Base-by-base conservation (phyloP, 2,113 vertebrate genomes). In the Chamaetylas fuelleborni region DNA sequence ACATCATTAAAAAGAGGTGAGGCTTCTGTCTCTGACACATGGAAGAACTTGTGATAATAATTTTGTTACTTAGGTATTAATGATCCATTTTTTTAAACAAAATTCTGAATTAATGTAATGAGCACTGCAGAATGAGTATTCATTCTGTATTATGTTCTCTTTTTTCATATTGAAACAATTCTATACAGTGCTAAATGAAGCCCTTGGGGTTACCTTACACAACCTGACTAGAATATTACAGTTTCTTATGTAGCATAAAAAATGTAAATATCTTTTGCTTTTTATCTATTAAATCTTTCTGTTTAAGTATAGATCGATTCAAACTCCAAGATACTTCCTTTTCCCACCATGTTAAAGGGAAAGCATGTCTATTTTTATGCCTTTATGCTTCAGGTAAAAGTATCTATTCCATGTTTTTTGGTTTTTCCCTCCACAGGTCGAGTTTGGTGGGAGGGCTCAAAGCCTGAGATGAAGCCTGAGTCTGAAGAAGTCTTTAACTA, bases 351-450 rank as follows among this genome's bases (percentile, higher is more conserved):
- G 5, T 6, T 14, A 24, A 58, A 87, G 22, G 70, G 5, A 74
- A 74, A 74, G n/a, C 29, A 72, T 19, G 9, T 25, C 11, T 80
- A 10, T 24, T 40, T 74, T 62, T 25, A 25, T 33, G 18, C 20
- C 24, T 73, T 29, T 56, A 48, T 23, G 3, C 56, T 80, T 81
- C 50, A 50, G 16, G 17, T 8, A 57, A 61, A 88, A 47, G 0
- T 34, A 50, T 29, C 11, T 64, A 14, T 69, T 81, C 6, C 18
- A 50, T 53, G 5, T 24, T 48, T 4, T 14, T 54, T 19, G 48
- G 22, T 13, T 47, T 48, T 42, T 19, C 2, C 19, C 25, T 8
- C 7, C 1, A 1, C 8, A 14, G 19, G 11, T 31, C 31, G 13
- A 26, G 5, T 50, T 20, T 43, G 8, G n/a, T 53, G 4, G 5